phyloP scores from a whole-genome alignment of 2,113 vertebrate genomes.

The Scomber scombrus region DNA sequence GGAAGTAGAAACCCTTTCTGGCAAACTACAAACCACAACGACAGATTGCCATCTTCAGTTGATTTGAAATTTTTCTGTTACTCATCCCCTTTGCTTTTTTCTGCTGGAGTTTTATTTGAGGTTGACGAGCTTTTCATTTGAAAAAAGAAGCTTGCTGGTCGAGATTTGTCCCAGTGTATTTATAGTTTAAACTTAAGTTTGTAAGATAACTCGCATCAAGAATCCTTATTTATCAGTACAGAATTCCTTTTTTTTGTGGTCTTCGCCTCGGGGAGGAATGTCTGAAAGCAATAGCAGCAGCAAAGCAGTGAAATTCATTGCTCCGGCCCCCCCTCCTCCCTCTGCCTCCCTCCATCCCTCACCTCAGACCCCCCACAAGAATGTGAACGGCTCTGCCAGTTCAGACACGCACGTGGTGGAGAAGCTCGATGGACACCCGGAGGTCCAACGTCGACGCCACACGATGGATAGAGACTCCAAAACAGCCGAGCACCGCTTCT shows the following conservation, averaged over 20 bases:
- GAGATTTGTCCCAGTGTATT: slow-evolving; percentile 26
- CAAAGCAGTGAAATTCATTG: slow-evolving; percentile 77
- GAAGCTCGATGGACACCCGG: slow-evolving; percentile 79
- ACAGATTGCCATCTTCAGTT: slow-evolving; percentile 15
- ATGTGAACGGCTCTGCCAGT: slow-evolving; percentile 92
- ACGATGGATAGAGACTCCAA: slow-evolving; percentile 98
- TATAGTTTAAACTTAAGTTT: slow-evolving; percentile 36
- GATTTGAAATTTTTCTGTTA: slow-evolving; percentile 17
- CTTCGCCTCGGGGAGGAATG: slow-evolving; percentile 66
- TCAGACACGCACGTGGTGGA: slow-evolving; percentile 91
- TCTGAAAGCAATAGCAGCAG: slow-evolving; percentile 78
- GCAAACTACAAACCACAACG: slow-evolving; percentile 31
- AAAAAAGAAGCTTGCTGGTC: slow-evolving; percentile 21
- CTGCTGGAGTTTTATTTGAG: slow-evolving; percentile 33
- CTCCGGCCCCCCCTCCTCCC: slow-evolving; percentile 84
- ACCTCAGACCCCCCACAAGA: slow-evolving; percentile 84
- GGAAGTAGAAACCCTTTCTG: slow-evolving; percentile 13
- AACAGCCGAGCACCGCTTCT: slow-evolving; percentile 94
- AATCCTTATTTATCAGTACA: slow-evolving; percentile 68
- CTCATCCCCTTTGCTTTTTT: slow-evolving; percentile 7
- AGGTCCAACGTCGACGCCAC: slow-evolving; percentile 93
- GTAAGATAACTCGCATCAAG: slow-evolving; percentile 8
- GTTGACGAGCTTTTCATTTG: slow-evolving; percentile 20
- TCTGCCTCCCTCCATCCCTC: slow-evolving; percentile 80
- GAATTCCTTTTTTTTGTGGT: slow-evolving; percentile 38